Evolutionary conservation across 2,113 vertebrate species (phyloP), one percentile per base, ranked within the genome.

Genomic region (Aptenodytes patagonicus): DNA sequence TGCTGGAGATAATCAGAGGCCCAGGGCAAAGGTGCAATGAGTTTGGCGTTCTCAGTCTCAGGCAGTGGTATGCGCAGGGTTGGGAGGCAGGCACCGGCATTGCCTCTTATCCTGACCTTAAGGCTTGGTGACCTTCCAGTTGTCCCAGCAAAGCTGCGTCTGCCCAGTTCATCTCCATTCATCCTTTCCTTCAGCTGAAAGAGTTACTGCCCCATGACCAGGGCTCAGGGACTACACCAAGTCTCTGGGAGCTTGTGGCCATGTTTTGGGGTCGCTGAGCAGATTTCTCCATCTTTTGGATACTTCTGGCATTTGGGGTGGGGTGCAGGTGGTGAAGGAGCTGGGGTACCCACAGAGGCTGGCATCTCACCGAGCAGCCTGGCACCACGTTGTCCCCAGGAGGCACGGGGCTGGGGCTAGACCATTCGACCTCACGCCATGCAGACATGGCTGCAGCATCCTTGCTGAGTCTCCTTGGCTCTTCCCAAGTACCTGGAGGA

Each of bases 31-130:
- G 51, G 38, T 44, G 78, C 54, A 36, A 21, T 47, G 70, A 75
- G 54, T 68, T 69, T 91, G 78, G 36, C 0, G 0, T 44, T 72
- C 87, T 83, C 75, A 49, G 34, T 21, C 49, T 68, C 57, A 17
- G 7, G 19, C 76, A 68, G n/a, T 4, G 6, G 20, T 22, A 36
- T 0, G 0, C 6, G 4, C 28, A 71, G 42, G 34, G 32, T 2
- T 83, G 54, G 42, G 55, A 76, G 73, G 29, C 55, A 85, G 32
- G 42, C n/a, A 11, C 40, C 40, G 66, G 47, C 32, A 18, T 38
- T 88, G 51, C 28, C 52, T 85, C 66, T 60, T 51, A 86, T 46
- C 25, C 65, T 38, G 28, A 82, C 46, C 31, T 79, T 1, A 10
- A 58, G 38, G n/a, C 55, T 70, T 6, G 0, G 19, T 38, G 34